phyloP scores from a whole-genome alignment of 2,113 vertebrate genomes.

The Corythoichthys haematopterus region DNA sequence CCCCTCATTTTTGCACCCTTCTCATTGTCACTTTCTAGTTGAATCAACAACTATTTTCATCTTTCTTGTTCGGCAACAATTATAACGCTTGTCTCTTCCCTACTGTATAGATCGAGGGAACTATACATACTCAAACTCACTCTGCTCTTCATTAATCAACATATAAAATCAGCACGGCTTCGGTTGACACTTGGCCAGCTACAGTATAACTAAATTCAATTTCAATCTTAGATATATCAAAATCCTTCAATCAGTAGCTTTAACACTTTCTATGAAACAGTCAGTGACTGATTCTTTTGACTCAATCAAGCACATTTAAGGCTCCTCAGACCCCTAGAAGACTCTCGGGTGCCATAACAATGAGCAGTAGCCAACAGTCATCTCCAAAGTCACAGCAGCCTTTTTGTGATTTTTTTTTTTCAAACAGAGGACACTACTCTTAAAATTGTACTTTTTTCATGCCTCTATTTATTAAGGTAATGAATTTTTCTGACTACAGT shows the following conservation, averaged over 20 bases:
- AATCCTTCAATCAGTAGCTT: conserved; percentile 22
- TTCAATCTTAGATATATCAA: conserved; percentile 17
- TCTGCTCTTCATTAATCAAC: conserved; percentile 70
- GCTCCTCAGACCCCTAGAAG: conserved; percentile 27
- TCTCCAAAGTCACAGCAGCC: conserved; percentile 29
- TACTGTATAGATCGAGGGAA: conserved; percentile 53
- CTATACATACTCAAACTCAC: conserved; percentile 48
- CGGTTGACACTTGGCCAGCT: conserved; percentile 39
- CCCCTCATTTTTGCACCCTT: conserved; percentile 23
- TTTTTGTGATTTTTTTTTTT: conserved; percentile 39
- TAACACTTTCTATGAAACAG: conserved; percentile 29
- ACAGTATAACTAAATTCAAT: conserved; percentile 3
- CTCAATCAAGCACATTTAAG: conserved; percentile 40
- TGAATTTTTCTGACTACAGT: conserved; percentile 66
- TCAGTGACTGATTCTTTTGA: conserved; percentile 46
- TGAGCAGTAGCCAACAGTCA: conserved; percentile 29
- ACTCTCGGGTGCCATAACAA: conserved; percentile 41
- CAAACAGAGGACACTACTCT: conserved; percentile 50
- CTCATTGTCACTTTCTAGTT: conserved; percentile 38
- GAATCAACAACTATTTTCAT: conserved; percentile 69
- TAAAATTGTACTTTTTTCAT: conserved; percentile 52
- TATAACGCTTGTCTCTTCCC: conserved; percentile 65
- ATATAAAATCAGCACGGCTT: conserved; percentile 44
- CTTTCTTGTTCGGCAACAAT: conserved; percentile 67
- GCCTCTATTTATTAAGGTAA: conserved; percentile 73